These are phyloP conservation scores for Parnassius orleans DNA, from an alignment of 2,888 invertebrate genomes.

Conservation along the genomic window DNA sequence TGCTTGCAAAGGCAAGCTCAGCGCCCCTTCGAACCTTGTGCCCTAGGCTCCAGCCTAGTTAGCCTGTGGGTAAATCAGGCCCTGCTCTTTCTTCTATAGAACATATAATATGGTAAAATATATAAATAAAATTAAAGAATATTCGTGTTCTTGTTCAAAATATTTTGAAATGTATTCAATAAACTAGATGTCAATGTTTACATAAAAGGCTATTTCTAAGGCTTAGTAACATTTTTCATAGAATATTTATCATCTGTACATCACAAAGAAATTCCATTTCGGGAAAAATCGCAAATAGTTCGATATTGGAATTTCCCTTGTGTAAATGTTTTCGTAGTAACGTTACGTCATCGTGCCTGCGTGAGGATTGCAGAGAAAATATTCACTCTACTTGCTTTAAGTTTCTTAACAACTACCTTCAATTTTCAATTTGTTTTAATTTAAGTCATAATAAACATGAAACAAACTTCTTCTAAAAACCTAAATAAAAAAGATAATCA, in stretches of 20 bases:
- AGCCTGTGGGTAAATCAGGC: too few relatives aligned
- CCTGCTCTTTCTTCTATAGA: too few relatives aligned
- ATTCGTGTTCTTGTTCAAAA: neutral
- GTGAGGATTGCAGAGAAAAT: slow-evolving; percentile 67
- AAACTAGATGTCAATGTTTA: slow-evolving; percentile 43
- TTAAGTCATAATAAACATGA: too few relatives aligned
- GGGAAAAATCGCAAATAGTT: slow-evolving; percentile 75
- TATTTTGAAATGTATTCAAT: neutral
- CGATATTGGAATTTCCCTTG: slow-evolving; percentile 77
- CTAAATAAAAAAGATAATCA: too few relatives aligned
- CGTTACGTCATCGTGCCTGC: slow-evolving; percentile 40
- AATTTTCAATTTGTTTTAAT: too few relatives aligned
- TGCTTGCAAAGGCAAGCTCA: too few relatives aligned
- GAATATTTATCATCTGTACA: slow-evolving; percentile 69
- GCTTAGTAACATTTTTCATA: slow-evolving; percentile 68
- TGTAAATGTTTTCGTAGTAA: slow-evolving; percentile 74
- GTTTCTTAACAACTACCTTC: slow-evolving; percentile 13
- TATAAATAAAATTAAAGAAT: neutral
- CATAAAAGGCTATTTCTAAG: slow-evolving; percentile 56
- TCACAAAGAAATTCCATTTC: slow-evolving; percentile 75
- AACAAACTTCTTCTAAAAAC: too few relatives aligned
- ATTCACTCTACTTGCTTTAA: slow-evolving; percentile 37
- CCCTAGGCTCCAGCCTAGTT: too few relatives aligned
- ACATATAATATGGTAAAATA: too few relatives aligned
- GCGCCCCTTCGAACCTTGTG: too few relatives aligned